Evolutionary conservation across 37 sponge, comb jelly and placozoan genomes (phyloP).

Genomic region (Mnemiopsis leidyi): DNA sequence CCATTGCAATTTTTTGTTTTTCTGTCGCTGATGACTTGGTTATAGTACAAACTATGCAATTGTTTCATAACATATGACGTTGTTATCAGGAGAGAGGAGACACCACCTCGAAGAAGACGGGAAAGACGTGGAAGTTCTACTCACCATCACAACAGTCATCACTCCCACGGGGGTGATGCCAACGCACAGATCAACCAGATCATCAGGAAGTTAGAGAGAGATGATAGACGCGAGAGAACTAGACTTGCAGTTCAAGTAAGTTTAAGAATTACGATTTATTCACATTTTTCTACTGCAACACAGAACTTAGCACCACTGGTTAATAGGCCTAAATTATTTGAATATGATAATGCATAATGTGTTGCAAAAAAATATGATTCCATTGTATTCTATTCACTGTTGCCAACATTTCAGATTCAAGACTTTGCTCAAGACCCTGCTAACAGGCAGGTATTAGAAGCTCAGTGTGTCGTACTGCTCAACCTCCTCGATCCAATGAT

Average conservation of each 20-base stretch:
- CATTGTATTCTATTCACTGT: neutral
- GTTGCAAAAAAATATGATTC: neutral
- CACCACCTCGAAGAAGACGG: neutral
- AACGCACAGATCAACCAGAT: neutral
- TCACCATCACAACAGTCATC: neutral
- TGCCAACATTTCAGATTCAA: neutral
- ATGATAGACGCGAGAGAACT: constrained; percentile 27
- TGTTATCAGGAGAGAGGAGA: constrained; percentile 21
- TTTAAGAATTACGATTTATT: too few relatives aligned
- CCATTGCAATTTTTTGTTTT: neutral
- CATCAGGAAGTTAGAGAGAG: constrained; percentile 20
- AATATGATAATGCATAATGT: too few relatives aligned
- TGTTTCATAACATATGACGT: too few relatives aligned
- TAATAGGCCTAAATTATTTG: too few relatives aligned
- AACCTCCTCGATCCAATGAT: constrained; percentile 41
- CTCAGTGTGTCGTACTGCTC: neutral
- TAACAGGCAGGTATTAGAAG: constrained; percentile 12
- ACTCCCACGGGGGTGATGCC: neutral
- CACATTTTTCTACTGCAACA: too few relatives aligned
- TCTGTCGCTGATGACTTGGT: too few relatives aligned
- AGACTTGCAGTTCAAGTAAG: constrained; percentile 16
- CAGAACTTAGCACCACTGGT: too few relatives aligned
- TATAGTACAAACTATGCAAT: too few relatives aligned
- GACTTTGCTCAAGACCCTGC: constrained; percentile 15
- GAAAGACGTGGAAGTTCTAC: constrained; percentile 1